phyloP scores from a whole-genome alignment of 2,797 vertebrate species.

The Vultur gryphus region DNA sequence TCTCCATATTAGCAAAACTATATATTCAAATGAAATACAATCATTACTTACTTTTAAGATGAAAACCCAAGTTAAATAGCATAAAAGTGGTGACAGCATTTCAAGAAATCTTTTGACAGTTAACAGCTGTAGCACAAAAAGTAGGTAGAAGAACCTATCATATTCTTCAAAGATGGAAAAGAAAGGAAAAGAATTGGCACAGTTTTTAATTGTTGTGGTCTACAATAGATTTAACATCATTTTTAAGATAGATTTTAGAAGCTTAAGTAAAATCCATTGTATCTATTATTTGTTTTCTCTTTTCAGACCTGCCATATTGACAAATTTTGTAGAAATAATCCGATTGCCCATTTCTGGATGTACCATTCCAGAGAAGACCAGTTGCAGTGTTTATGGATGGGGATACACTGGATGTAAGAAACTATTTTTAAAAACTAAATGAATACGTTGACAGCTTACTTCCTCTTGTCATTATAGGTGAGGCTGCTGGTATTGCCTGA shows the following conservation, averaged over 20 bases:
- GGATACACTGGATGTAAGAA: constrained; percentile 94
- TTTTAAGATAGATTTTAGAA: neutral
- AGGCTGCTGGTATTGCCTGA: constrained; percentile 25
- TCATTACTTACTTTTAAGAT: neutral
- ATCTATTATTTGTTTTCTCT: neutral
- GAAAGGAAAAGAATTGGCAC: neutral
- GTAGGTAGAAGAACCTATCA: neutral
- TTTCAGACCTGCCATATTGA: constrained; percentile 84
- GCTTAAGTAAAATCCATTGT: neutral
- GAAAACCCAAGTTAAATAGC: neutral
- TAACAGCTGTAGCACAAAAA: constrained; percentile 9
- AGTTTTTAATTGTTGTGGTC: neutral
- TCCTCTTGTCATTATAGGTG: constrained; percentile 50
- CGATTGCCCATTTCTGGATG: constrained; percentile 92
- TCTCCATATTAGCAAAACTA: neutral
- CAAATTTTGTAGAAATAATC: constrained; percentile 86
- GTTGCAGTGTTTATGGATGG: constrained; percentile 96
- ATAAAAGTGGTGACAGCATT: neutral
- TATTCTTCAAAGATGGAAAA: neutral
- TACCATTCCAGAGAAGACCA: constrained; percentile 87
- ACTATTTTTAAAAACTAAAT: constrained; percentile 55
- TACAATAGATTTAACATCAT: neutral
- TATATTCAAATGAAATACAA: constrained; percentile 4
- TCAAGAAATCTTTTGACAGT: constrained; percentile 22
- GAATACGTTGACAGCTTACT: constrained; percentile 30